Percentiles rank a stretch among this genome's conserved stretches.
Evolutionary conservation across 1,140 invertebrate species (phyloP).

Genomic region (Hyphantria cunea): DNA sequence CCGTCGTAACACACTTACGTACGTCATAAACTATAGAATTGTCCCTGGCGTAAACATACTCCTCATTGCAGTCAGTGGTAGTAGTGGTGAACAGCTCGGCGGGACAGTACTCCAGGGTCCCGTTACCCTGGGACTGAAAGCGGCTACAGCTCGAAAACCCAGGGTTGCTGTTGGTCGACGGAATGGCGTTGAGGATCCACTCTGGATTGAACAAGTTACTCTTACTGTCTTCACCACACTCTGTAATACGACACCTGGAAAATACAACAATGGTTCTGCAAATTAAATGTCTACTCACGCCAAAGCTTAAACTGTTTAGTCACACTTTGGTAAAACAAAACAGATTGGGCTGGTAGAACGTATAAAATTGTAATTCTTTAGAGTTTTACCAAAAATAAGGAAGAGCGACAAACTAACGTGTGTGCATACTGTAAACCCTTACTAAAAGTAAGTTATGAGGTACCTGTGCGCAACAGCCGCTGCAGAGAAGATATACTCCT

Average conservation of each 20-base stretch:
- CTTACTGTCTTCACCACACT: constrained; percentile 61
- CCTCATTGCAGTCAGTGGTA: constrained; percentile 47
- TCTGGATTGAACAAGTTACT: constrained; percentile 39
- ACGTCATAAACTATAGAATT: constrained; percentile 74
- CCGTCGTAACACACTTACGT: constrained; percentile 26
- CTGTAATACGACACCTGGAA: constrained; percentile 63
- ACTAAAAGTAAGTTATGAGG: background rate
- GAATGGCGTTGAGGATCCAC: constrained; percentile 66
- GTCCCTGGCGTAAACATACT: constrained; percentile 58
- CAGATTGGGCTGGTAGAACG: too few relatives aligned
- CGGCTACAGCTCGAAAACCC: constrained; percentile 54
- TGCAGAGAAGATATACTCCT: constrained; percentile 66
- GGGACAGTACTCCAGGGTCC: constrained; percentile 51
- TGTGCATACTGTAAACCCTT: too few relatives aligned
- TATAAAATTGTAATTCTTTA: too few relatives aligned
- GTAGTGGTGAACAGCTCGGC: constrained; percentile 46
- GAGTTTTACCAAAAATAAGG: too few relatives aligned
- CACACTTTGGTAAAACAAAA: too few relatives aligned
- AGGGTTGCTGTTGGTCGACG: constrained; percentile 35
- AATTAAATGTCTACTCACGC: too few relatives aligned
- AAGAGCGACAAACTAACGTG: too few relatives aligned
- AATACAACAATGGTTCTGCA: background rate
- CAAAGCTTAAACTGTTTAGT: too few relatives aligned
- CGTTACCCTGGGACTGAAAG: constrained; percentile 42
- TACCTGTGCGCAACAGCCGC: constrained; percentile 64